Evolutionary conservation across 2,888 invertebrate species (phyloP).

Genomic region (Sipunculus nudus): DNA sequence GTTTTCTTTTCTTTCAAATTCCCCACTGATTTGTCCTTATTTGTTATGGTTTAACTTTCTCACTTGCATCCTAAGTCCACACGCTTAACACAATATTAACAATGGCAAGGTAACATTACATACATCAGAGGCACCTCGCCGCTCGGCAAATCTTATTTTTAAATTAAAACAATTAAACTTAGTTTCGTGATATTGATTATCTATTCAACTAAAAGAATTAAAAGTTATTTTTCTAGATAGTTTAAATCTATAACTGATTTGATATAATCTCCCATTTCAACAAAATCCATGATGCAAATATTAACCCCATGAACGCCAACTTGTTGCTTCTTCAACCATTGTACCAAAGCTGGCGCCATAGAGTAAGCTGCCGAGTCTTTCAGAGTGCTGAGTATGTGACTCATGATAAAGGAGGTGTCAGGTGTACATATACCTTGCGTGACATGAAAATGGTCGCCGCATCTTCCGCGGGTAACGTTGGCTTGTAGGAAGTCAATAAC

Average conservation of each 20-base stretch:
- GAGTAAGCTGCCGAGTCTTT: slow-evolving; percentile 65
- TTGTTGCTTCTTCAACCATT: slow-evolving; percentile 66
- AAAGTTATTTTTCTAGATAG: too few species aligned
- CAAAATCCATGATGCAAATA: slow-evolving; percentile 82
- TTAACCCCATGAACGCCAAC: slow-evolving; percentile 73
- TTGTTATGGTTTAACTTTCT: too few species aligned
- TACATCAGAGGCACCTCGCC: too few species aligned
- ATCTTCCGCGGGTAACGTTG: slow-evolving; percentile 70
- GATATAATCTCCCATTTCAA: slow-evolving; percentile 68
- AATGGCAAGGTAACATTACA: too few species aligned
- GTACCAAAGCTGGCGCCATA: slow-evolving; percentile 55
- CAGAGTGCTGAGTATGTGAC: slow-evolving; percentile 65
- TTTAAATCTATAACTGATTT: slow-evolving; percentile 48
- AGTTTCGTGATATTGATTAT: too few species aligned
- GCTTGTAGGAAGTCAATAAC: slow-evolving; percentile 73
- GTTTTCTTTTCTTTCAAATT: too few species aligned
- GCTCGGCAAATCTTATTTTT: too few species aligned
- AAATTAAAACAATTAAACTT: too few species aligned
- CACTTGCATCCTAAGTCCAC: too few species aligned
- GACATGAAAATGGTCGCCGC: slow-evolving; percentile 75
- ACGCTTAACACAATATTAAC: too few species aligned
- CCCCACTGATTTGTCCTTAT: too few species aligned
- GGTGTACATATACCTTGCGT: slow-evolving; percentile 84
- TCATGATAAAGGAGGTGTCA: slow-evolving; percentile 41
- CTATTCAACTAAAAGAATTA: too few species aligned